phyloP scores from a whole-genome alignment of 2,888 invertebrate genomes.

The Sclerodermus sp. region DNA sequence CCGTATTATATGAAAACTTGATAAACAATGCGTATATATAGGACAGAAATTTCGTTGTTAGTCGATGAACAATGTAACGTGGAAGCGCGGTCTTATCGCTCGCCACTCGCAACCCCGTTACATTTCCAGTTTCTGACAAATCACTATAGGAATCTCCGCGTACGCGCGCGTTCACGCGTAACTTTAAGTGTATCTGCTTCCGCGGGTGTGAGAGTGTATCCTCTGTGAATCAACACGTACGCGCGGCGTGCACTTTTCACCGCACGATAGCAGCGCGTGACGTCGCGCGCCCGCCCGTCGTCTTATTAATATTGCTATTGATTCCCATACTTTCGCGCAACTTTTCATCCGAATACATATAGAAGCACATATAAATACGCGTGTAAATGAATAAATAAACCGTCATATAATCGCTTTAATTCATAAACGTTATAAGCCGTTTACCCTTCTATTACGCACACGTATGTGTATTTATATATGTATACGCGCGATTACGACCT shows the following conservation, averaged over 20 bases:
- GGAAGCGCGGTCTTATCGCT: slow-evolving; percentile 3
- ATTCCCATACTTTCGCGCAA: slow-evolving; percentile 11
- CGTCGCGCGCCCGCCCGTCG: neutral
- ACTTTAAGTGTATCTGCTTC: neutral
- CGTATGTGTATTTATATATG: too few relatives aligned
- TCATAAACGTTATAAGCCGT: too few relatives aligned
- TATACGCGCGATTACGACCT: slow-evolving; percentile 38
- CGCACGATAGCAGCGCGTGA: neutral
- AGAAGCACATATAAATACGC: too few relatives aligned
- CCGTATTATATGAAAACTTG: slow-evolving; percentile 1
- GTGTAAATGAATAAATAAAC: too few relatives aligned
- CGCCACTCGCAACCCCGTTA: too few relatives aligned
- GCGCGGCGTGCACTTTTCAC: neutral
- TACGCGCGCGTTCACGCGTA: slow-evolving; percentile 5
- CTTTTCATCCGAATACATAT: too few relatives aligned
- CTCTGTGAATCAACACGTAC: neutral
- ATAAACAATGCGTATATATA: slow-evolving; percentile 34
- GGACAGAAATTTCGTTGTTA: slow-evolving; percentile 51
- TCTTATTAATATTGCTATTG: slow-evolving; percentile 31
- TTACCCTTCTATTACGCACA: too few relatives aligned
- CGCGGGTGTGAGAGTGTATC: too few relatives aligned
- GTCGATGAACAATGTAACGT: slow-evolving; percentile 34
- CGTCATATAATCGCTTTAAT: too few relatives aligned
- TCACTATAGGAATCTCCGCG: neutral
- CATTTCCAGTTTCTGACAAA: too few relatives aligned